Percentiles rank a stretch among this genome's conserved stretches.
Evolutionary conservation across 2,888 invertebrate genomes (phyloP).

Genomic region (Cerastis leucographa): DNA sequence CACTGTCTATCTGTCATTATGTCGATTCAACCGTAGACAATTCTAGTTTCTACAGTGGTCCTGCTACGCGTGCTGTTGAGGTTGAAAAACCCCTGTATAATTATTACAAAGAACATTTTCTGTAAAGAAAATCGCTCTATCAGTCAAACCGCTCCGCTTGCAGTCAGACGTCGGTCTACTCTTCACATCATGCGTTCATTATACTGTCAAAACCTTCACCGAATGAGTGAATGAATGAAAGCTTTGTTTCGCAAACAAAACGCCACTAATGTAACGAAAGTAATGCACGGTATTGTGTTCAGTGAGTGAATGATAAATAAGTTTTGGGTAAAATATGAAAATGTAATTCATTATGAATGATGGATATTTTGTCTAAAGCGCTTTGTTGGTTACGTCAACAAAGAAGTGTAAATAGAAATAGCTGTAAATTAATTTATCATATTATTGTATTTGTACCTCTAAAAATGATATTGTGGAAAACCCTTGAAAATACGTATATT

Average conservation of each 20-base stretch:
- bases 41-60: no score
- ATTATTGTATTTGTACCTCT: background rate
- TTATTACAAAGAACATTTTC: background rate
- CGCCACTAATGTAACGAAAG: slow-evolving; percentile 45
- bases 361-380: slow-evolving; percentile 16
- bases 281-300: slow-evolving; percentile 49
- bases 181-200: slow-evolving; percentile 24
- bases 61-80: no score
- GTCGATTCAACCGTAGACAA: no score
- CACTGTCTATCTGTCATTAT: no score
- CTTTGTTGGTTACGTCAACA: slow-evolving; percentile 17
- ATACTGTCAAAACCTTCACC: slow-evolving; percentile 45
- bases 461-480: no score
- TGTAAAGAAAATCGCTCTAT: background rate
- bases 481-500: background rate
- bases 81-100: no score
- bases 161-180: background rate
- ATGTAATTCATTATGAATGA: slow-evolving; percentile 41
- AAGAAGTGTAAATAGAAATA: slow-evolving; percentile 6
- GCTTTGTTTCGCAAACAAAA: slow-evolving; percentile 62
- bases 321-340: slow-evolving; percentile 47
- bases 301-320: slow-evolving; percentile 46
- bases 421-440: background rate
- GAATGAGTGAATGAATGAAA: slow-evolving; percentile 48
- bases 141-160: background rate